These are phyloP conservation scores for Brenthis daphne DNA, from an alignment of 2,888 invertebrate species.

Conservation along the genomic window DNA sequence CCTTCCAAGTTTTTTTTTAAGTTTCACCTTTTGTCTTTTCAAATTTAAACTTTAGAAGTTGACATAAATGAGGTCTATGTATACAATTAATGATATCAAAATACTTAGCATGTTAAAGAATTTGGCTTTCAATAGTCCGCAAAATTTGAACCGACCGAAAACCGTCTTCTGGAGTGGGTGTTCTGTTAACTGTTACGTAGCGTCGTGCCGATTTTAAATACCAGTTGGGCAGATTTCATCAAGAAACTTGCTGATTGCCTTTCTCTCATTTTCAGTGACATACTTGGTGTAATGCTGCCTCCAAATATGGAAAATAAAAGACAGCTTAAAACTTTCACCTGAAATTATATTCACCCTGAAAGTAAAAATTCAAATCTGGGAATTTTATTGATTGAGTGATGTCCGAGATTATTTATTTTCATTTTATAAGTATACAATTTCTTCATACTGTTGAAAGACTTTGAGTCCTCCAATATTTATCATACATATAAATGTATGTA, in stretches of 20 bases:
- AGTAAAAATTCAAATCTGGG: not conserved
- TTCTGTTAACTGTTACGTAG: slow-evolving; percentile 13
- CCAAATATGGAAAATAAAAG: slow-evolving; percentile 16
- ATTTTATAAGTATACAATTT: no score
- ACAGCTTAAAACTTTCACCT: slow-evolving; percentile 6
- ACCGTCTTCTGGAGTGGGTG: slow-evolving; percentile 28
- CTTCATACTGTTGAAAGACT: no score
- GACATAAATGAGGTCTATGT: not conserved
- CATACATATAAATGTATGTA: no score
- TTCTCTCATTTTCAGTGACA: slow-evolving; percentile 33
- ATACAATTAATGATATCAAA: not conserved
- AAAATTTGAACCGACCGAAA: slow-evolving; percentile 24
- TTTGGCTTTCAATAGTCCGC: slow-evolving; percentile 1
- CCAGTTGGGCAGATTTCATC: slow-evolving; percentile 37
- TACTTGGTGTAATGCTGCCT: slow-evolving; percentile 10
- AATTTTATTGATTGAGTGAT: no score
- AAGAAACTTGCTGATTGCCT: slow-evolving; percentile 23
- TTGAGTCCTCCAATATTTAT: no score
- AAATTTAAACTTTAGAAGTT: no score
- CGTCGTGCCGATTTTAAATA: slow-evolving; percentile 37
- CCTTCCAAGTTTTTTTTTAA: not conserved
- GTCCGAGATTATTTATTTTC: no score
- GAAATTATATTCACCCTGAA: not conserved
- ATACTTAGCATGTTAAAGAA: not conserved
- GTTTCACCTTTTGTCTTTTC: no score